These are phyloP conservation scores for Phrynocephalus forsythii DNA, from an alignment of 2,797 vertebrate species.

Conservation along the genomic window DNA sequence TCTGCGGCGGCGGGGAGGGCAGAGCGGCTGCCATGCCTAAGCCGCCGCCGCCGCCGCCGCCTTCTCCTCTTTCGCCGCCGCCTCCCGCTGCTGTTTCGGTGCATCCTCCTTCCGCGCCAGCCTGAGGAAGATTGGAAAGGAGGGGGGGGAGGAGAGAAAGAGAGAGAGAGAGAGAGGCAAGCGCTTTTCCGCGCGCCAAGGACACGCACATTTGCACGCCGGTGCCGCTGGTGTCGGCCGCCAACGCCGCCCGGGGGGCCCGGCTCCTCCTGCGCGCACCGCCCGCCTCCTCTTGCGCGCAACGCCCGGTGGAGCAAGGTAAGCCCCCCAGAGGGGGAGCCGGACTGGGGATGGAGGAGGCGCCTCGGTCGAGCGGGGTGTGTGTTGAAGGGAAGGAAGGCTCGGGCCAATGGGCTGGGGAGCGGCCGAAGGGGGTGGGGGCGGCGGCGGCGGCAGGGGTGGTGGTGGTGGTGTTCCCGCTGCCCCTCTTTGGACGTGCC, in stretches of 20 bases:
- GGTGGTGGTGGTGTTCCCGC: fast-evolving
- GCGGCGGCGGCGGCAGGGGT: fast-evolving
- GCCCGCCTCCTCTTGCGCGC: conserved; percentile 24
- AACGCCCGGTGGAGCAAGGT: conserved; percentile 54
- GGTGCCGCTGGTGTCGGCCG: background rate
- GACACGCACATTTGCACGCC: conserved; percentile 53
- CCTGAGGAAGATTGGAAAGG: conserved; percentile 20
- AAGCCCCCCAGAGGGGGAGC: conserved; percentile 20
- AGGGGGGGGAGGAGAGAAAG: background rate
- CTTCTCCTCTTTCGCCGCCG: conserved; percentile 50
- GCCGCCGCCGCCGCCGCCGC: conserved; percentile 44
- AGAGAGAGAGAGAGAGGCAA: background rate
- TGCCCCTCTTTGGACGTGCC: no score
- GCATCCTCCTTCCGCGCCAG: conserved; percentile 65
- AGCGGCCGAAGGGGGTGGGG: fast-evolving
- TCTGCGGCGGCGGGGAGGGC: conserved; percentile 14
- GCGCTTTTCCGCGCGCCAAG: conserved; percentile 51
- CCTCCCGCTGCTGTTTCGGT: conserved; percentile 61
- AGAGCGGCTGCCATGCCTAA: conserved; percentile 49
- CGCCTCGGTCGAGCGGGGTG: no score
- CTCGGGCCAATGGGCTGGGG: background rate
- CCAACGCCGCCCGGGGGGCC: background rate
- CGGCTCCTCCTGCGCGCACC: background rate
- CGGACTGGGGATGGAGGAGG: fast-evolving
- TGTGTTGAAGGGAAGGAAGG: background rate